Evolutionary conservation across 2,888 invertebrate genomes (phyloP), one percentile per base, ranked within the genome.

Genomic region (Zygothrica quintamaculata): DNA sequence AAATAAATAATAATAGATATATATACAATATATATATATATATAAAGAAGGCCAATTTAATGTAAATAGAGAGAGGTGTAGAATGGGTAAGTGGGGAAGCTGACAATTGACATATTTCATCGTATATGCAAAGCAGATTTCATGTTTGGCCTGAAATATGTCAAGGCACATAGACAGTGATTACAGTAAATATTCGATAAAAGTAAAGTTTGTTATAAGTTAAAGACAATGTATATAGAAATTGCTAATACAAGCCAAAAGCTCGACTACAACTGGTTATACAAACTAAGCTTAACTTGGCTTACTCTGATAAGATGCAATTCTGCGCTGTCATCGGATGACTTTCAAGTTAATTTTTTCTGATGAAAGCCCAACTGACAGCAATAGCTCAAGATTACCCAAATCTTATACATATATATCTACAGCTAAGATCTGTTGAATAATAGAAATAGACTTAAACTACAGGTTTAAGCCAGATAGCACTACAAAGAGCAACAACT

Each of bases 271-370:
- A 22, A 3, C 18, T 22, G 18, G 18, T 22, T 5, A n/a, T n/a
- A n/a, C n/a, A n/a, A n/a, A n/a, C n/a, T n/a, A n/a, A n/a, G n/a
- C n/a, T 62, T 16, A 36, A 42, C 42, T 50, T 47, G 40, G 25
- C 15, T 18, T 6, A 34, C 57, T 26, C 36, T 6, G 47, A 74
- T 74, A 65, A 75, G 37, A 68, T n/a, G 56, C 33, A 46, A 39
- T 76, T 77, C 56, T 48, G 74, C 64, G 43, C 13, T 36, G 56
- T 69, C 79, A 79, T 74, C 46, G 36, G 46, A 37, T 57, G 53
- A 40, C 53, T 44, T 71, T 61, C 65, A 65, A 42, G 73, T 65
- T 74, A 59, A 39, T 52, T 77, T 72, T 58, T 36, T 37, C 33
- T 40, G 33, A 47, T 47, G 55, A 34, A 8, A 43, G 33, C 42